Evolutionary conservation across 2,888 invertebrate genomes (phyloP).

Genomic region (Ectemnius continuus): DNA sequence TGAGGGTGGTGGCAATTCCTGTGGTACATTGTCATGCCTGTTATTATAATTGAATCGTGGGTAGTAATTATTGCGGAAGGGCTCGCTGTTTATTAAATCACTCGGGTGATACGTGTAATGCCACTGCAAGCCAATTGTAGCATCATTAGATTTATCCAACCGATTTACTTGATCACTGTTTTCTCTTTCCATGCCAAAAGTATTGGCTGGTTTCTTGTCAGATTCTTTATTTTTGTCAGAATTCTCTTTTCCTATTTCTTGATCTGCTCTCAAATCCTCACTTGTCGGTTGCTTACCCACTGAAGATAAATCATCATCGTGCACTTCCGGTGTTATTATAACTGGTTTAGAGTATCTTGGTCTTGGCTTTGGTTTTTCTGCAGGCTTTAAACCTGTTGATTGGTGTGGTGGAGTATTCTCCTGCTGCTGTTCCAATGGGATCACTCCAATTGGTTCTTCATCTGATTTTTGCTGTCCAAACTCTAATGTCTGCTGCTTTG

Average conservation of each 20-base stretch:
- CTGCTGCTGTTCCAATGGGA: not conserved
- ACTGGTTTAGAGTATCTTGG: slow-evolving; percentile 33
- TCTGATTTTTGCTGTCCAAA: not conserved
- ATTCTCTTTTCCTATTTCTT: slow-evolving; percentile 7
- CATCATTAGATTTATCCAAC: slow-evolving; percentile 49
- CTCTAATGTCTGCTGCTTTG: not conserved
- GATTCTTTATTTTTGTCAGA: not conserved
- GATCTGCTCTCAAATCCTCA: slow-evolving; percentile 28
- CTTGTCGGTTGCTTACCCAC: slow-evolving; percentile 14
- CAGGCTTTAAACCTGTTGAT: slow-evolving; percentile 43
- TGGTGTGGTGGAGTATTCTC: not conserved
- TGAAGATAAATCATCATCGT: not conserved
- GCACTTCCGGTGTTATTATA: not conserved
- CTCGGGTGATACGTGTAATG: slow-evolving; percentile 62
- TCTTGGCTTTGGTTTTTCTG: slow-evolving; percentile 59
- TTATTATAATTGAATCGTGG: slow-evolving; percentile 15
- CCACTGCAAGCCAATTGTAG: slow-evolving; percentile 56
- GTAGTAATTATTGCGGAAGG: slow-evolving; percentile 15
- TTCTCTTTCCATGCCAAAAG: slow-evolving; percentile 28
- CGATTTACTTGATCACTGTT: slow-evolving; percentile 37
- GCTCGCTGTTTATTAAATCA: slow-evolving; percentile 59
- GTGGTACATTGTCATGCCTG: not conserved
- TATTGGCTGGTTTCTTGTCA: slow-evolving; percentile 9
- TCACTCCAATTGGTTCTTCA: slow-evolving; percentile 2
- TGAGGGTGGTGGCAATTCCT: slow-evolving; percentile 23